Percentiles rank a stretch among this genome's conserved stretches.
Conservation (phyloP, 2,888 invertebrate species). For the Standfussiana lucernea region DNA sequence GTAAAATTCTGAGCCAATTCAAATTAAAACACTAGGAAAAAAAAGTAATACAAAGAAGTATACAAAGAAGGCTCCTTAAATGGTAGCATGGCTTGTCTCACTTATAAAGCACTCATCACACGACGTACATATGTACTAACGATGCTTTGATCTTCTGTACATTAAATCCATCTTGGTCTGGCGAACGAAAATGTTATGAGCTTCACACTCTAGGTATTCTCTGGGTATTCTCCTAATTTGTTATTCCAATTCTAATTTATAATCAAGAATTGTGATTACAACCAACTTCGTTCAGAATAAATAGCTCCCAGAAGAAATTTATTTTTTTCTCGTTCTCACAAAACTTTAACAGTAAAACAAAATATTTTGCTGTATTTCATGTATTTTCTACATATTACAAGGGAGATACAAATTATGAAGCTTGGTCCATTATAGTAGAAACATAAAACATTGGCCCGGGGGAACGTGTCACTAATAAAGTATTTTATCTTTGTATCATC, state of each 20-base stretch:
- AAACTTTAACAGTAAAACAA: conserved; percentile 34
- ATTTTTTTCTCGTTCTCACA: conserved; percentile 14
- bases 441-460: conserved; percentile 48
- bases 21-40: background rate
- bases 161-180: background rate
- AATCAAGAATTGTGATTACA: conserved; percentile 26
- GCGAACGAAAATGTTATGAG: background rate
- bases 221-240: conserved; percentile 10
- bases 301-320: conserved; percentile 42
- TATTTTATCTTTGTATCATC: conserved; percentile 52
- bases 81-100: no score
- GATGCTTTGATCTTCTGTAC: background rate
- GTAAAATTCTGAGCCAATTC: background rate
- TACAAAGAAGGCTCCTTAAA: background rate
- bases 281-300: conserved; percentile 29
- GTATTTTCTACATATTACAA: conserved; percentile 46
- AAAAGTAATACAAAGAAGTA: background rate
- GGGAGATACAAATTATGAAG: conserved; percentile 46
- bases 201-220: background rate
- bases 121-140: no score
- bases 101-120: background rate
- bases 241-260: conserved; percentile 19
- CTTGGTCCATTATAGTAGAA: conserved; percentile 40
- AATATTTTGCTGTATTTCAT: conserved; percentile 25
- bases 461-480: conserved; percentile 56